phyloP scores from a whole-genome alignment of 2,797 vertebrate genomes.

The Meriones psammophilus region DNA sequence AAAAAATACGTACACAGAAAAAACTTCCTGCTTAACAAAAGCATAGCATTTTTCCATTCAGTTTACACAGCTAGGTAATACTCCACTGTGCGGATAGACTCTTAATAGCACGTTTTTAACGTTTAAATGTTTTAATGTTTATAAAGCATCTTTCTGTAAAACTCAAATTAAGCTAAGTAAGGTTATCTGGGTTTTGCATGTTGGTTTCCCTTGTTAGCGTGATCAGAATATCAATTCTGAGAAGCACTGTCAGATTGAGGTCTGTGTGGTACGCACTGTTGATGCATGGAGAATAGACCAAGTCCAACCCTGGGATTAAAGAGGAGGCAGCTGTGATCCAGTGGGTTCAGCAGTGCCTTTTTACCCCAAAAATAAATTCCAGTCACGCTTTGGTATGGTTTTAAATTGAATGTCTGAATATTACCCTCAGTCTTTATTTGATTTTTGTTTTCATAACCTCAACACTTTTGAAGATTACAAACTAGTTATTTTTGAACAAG shows the following conservation, averaged over 20 bases:
- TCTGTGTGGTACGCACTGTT: conserved; percentile 34
- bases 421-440: neutral
- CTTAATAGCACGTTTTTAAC: neutral
- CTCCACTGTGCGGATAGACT: neutral
- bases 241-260: neutral
- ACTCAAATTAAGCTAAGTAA: conserved; percentile 49
- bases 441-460: conserved; percentile 35
- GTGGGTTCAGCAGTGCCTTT: neutral
- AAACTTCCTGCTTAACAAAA: conserved; percentile 51
- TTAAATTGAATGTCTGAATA: neutral
- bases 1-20: neutral
- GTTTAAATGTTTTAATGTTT: neutral
- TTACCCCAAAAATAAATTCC: conserved; percentile 40
- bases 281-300: neutral
- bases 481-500: conserved; percentile 54
- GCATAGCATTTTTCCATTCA: conserved; percentile 1
- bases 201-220: conserved; percentile 1
- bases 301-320: neutral
- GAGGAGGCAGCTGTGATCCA: neutral
- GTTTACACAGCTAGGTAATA: conserved; percentile 11
- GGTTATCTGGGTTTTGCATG: neutral
- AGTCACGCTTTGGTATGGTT: neutral
- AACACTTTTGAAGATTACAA: conserved; percentile 50
- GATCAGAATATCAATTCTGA: conserved; percentile 6
- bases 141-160: conserved; percentile 1